Conservation (phyloP, 1,140 invertebrate species). For the Cydia splendana region DNA sequence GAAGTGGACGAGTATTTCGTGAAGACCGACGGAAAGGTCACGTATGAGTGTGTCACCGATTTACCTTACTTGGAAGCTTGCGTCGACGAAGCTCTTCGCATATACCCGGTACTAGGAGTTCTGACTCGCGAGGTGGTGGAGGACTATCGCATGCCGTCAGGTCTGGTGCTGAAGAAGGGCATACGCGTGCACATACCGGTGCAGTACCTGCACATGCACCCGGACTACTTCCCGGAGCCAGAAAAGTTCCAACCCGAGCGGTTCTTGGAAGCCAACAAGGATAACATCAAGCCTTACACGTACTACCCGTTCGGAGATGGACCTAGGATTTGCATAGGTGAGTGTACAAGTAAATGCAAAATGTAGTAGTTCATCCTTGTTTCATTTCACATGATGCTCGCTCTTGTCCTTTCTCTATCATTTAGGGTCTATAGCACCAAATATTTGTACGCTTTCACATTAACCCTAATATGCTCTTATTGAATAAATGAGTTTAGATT, state of each 20-base stretch:
- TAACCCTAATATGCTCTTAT: too few species aligned
- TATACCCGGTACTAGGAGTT: conserved; percentile 49
- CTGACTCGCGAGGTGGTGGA: conserved; percentile 44
- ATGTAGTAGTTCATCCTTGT: too few species aligned
- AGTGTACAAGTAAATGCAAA: too few species aligned
- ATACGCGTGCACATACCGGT: conserved; percentile 54
- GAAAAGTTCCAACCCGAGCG: conserved; percentile 84
- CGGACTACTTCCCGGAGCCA: conserved; percentile 81
- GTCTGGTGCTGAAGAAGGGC: conserved; percentile 50
- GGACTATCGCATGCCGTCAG: conserved; percentile 60
- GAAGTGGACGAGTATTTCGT: conserved; percentile 78
- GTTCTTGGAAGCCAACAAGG: conserved; percentile 76
- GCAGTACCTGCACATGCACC: conserved; percentile 65
- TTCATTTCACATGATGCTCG: too few species aligned
- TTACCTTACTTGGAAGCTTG: conserved; percentile 55
- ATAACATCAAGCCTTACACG: conserved; percentile 41
- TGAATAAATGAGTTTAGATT: too few species aligned
- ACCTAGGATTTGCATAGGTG: conserved; percentile 47
- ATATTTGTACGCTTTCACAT: too few species aligned
- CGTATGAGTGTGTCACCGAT: conserved; percentile 62
- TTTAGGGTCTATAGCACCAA: too few species aligned
- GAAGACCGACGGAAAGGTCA: conserved; percentile 59
- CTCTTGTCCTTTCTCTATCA: too few species aligned
- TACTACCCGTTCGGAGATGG: conserved; percentile 48
- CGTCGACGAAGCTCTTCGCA: conserved; percentile 47